phyloP scores from a whole-genome alignment of 2,113 vertebrate genomes.

The Entomyzon cyanotis region DNA sequence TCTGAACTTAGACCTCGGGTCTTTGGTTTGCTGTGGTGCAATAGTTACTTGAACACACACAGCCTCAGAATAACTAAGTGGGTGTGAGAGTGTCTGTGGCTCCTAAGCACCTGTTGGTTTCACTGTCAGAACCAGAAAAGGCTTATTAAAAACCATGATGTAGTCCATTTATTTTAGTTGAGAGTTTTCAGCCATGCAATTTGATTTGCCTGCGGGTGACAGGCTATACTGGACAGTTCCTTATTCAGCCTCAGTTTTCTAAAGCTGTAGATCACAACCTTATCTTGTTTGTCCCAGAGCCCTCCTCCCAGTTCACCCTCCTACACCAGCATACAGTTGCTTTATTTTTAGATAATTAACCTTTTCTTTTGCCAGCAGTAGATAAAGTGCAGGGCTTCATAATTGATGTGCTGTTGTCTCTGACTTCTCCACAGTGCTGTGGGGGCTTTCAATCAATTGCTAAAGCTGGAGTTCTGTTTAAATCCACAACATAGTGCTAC shows the following conservation, averaged over 20 bases:
- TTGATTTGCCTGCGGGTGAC: conserved; percentile 19
- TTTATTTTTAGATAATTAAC: conserved; percentile 56
- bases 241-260: background rate
- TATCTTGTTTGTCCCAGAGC: conserved; percentile 7
- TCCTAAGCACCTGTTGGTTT: conserved; percentile 33
- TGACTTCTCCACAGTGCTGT: background rate
- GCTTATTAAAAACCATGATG: background rate
- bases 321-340: background rate
- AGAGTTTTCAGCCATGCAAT: background rate
- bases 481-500: background rate
- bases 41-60: background rate
- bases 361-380: conserved; percentile 24
- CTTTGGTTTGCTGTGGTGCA: background rate
- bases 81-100: background rate
- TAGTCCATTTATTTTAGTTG: background rate
- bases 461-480: background rate
- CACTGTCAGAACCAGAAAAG: background rate
- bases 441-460: conserved; percentile 19
- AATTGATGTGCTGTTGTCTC: conserved; percentile 30
- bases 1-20: background rate
- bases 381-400: conserved; percentile 20
- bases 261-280: background rate
- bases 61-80: background rate
- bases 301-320: background rate
- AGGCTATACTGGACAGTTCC: background rate